Evolutionary conservation across 2,797 vertebrate genomes (phyloP).

Genomic region (Galagoides demidoff): DNA sequence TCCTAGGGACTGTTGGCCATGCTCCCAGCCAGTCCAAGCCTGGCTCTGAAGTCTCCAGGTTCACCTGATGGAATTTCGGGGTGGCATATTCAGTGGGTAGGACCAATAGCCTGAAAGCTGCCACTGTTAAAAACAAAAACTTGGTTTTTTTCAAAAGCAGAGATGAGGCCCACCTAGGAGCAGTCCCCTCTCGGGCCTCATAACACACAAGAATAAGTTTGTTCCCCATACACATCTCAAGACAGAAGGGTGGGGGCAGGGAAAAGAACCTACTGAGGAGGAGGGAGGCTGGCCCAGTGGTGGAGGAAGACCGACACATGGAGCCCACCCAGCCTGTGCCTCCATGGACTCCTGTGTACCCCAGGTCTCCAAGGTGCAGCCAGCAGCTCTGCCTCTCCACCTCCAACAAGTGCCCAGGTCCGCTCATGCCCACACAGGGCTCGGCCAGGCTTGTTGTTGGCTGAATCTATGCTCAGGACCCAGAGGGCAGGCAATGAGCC

Average conservation of each 20-base stretch:
- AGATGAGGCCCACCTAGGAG: not conserved
- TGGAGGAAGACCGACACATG: not conserved
- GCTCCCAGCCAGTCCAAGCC: too few species aligned
- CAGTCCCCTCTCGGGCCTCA: slow-evolving; percentile 6
- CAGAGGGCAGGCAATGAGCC: not conserved
- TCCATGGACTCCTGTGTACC: not conserved
- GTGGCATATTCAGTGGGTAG: not conserved
- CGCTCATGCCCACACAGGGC: too few species aligned
- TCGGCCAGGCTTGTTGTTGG: rapidly evolving
- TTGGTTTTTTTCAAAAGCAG: not conserved
- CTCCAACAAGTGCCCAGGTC: not conserved
- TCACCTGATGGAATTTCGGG: not conserved
- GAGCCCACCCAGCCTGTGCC: too few species aligned
- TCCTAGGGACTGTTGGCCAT: not conserved
- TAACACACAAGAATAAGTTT: slow-evolving; percentile 10
- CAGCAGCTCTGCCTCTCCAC: too few species aligned
- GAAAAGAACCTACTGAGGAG: slow-evolving; percentile 53
- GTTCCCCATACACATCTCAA: not conserved
- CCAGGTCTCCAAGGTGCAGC: rapidly evolving
- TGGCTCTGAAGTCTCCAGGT: not conserved
- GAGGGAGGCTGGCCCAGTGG: not conserved
- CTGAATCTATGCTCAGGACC: not conserved
- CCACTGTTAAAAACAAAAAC: not conserved
- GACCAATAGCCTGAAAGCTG: not conserved
- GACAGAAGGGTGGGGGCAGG: slow-evolving; percentile 59